A percentile compares a stretch with the other conserved stretches of the same genome.
phyloP scores from a whole-genome alignment of 2,888 invertebrate species.

The Diarsia mendica region DNA sequence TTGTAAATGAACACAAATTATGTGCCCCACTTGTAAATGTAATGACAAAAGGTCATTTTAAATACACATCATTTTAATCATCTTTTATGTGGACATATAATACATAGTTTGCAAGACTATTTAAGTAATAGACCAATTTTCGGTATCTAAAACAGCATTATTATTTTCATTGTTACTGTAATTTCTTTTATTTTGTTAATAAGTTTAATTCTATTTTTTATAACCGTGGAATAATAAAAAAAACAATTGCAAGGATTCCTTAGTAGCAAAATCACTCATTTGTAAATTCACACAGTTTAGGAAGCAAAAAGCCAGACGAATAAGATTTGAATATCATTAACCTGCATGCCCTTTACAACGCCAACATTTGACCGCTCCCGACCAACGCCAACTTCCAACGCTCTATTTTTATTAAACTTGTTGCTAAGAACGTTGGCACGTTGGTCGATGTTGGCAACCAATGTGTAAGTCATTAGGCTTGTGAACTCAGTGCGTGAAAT shows the following conservation, averaged over 20 bases:
- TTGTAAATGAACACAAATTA: constrained; percentile 70
- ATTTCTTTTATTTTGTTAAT: no score
- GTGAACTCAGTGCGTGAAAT: constrained; percentile 62
- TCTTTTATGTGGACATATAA: constrained; percentile 37
- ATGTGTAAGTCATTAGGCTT: constrained; percentile 40
- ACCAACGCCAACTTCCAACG: constrained; percentile 5
- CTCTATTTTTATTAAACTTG: constrained; percentile 22
- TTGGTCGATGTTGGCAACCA: constrained; percentile 47
- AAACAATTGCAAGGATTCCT: not conserved
- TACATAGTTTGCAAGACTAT: not conserved
- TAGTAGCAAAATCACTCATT: not conserved
- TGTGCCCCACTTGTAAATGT: constrained; percentile 60
- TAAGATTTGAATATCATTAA: constrained; percentile 42
- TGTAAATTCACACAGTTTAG: not conserved
- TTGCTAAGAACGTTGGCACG: constrained; percentile 4
- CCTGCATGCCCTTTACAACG: constrained; percentile 7
- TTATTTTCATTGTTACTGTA: not conserved
- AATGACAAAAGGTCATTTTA: constrained; percentile 54
- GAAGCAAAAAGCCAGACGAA: constrained; percentile 11
- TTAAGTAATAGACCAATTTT: constrained; percentile 14
- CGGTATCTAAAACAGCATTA: not conserved
- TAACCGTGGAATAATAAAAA: rapidly evolving
- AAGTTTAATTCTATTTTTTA: no score
- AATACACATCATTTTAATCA: constrained; percentile 52
- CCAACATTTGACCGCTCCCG: constrained; percentile 24